These are phyloP conservation scores for Camponotus pennsylvanicus DNA, from an alignment of 1,140 invertebrate species.

Conservation along the genomic window DNA sequence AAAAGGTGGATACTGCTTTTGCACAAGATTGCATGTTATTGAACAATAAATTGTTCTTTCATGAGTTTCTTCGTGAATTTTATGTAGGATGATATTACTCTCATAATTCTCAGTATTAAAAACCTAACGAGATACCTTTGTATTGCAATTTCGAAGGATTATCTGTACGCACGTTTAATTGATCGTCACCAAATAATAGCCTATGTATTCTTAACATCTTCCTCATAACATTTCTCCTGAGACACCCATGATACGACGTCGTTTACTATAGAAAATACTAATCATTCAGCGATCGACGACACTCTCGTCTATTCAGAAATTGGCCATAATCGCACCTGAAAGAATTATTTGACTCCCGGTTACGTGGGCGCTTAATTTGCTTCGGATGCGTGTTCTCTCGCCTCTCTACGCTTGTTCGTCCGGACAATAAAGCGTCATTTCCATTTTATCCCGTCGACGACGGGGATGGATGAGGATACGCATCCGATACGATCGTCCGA, in stretches of 20 bases:
- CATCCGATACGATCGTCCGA: conserved; percentile 48
- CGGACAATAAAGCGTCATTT: conserved; percentile 71
- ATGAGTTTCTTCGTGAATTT: background rate
- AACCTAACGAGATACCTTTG: background rate
- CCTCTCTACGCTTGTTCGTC: background rate
- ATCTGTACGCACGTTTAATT: conserved; percentile 18
- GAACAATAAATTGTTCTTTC: background rate
- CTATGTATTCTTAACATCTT: background rate
- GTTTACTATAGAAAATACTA: conserved; percentile 1
- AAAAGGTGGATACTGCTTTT: background rate
- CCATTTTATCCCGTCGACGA: conserved; percentile 65
- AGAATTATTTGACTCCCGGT: conserved; percentile 9
- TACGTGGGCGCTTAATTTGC: conserved; percentile 47
- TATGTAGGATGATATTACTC: background rate
- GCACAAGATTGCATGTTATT: background rate
- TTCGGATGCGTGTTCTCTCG: conserved; percentile 30
- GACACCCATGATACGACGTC: background rate
- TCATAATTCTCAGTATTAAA: background rate
- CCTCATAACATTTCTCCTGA: background rate
- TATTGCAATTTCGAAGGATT: background rate
- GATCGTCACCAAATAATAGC: conserved; percentile 5
- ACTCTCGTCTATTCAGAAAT: conserved; percentile 20
- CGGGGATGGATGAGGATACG: conserved; percentile 32
- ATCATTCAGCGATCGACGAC: conserved; percentile 14
- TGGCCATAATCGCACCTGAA: conserved; percentile 29